Evolutionary conservation across 2,888 invertebrate species (phyloP).

Genomic region (Drosophila nigritarsus): DNA sequence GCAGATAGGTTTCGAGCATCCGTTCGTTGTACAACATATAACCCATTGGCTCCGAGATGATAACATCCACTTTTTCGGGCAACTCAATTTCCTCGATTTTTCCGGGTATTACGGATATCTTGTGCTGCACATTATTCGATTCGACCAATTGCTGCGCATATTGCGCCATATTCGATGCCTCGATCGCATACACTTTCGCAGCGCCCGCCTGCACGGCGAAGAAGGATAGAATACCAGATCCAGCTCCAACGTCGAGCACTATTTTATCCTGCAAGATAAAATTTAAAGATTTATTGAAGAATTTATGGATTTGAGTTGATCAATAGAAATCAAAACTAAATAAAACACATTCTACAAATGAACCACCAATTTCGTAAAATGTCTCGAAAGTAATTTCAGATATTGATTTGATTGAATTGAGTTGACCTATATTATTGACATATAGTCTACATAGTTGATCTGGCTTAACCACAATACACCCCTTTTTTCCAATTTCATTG

Average conservation of each 20-base stretch:
- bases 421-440: not conserved
- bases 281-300: constrained; percentile 28
- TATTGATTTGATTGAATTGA: not conserved
- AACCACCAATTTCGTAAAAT: not conserved
- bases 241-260: constrained; percentile 98
- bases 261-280: constrained; percentile 92
- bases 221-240: constrained; percentile 98
- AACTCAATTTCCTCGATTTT: constrained; percentile 99
- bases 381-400: not conserved
- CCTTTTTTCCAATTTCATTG: not conserved
- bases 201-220: constrained; percentile 99
- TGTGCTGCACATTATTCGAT: constrained; percentile 94
- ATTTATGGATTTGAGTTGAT: not conserved
- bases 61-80: constrained; percentile 97
- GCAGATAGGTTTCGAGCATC: constrained; percentile 99
- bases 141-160: constrained; percentile 96
- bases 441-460: not conserved
- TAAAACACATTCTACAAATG: not conserved
- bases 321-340: not conserved
- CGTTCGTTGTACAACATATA: constrained; percentile 99
- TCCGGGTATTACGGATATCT: constrained; percentile 96
- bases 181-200: constrained; percentile 98
- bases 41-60: constrained; percentile 99
- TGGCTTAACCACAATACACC: not conserved
- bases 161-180: constrained; percentile 99